Evolutionary conservation across 2,888 invertebrate species (phyloP), one percentile per base, ranked within the genome.

Genomic region (Orthosia gracilis): DNA sequence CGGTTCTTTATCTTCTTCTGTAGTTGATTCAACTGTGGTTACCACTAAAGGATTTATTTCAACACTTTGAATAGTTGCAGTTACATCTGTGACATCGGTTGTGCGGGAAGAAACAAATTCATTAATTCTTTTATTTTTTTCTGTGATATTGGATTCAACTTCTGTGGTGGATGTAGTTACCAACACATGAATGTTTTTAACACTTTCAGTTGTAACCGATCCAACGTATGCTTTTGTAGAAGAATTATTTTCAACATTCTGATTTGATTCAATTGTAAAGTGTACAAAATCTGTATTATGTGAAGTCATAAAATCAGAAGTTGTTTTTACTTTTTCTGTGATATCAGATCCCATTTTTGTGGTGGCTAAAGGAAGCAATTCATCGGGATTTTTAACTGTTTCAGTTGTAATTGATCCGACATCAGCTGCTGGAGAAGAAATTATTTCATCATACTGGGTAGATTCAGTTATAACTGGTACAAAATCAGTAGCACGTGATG

Each of bases 21-120:
- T 49, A 64, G 31, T 23, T 40, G 21, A 17, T n/a, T 21, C 17
- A 59, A 59, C 11, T 31, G 45, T 21, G 3, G 63, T 76, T 21
- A 7, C 47, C n/a, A 31, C 1, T 23, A 31, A 58, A 47, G 71
- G 17, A n/a, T 52, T 40, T 45, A 47, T 47, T 31, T 70, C 26
- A 78, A 5, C 2, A 52, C 70, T 71, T 18, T 47, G 31, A 80
- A 52, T 52, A 52, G 50, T 63, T 40, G 23, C 31, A 40, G 52
- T 58, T 58, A 23, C 26, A 76, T 40, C 57, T 58, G 47, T 23
- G 13, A 5, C 40, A 13, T 55, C 73, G 0, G 49, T 49, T 45
- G 47, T 73, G 9, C 26, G 45, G n/a, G 40, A 31, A 61, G 26
- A 59, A 67, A 15, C 52, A 62, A 49, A 54, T 26, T 45, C 45